These are phyloP conservation scores for Cryptoprocta ferox DNA, from an alignment of 2,797 vertebrate species.

Conservation along the genomic window DNA sequence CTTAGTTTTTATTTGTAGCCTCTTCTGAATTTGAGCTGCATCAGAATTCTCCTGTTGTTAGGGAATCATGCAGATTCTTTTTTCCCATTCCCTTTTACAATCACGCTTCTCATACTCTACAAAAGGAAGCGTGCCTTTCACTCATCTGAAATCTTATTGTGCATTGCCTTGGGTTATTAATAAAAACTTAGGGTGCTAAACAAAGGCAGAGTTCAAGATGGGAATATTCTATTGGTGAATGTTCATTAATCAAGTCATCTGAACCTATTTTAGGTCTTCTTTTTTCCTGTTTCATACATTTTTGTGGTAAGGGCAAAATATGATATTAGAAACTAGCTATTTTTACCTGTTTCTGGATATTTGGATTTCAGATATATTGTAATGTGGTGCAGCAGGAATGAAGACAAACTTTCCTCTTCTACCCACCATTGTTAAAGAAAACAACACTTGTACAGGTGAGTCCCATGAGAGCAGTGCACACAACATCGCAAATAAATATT, in stretches of 20 bases:
- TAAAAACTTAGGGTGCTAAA: neutral
- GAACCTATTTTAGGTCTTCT: neutral
- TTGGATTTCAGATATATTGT: neutral
- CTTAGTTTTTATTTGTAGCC: neutral
- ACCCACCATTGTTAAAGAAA: neutral
- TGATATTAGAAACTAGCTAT: neutral
- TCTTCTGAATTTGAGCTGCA: neutral
- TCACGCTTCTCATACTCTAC: neutral
- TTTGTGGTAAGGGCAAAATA: neutral
- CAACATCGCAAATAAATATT: neutral
- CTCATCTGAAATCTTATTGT: neutral
- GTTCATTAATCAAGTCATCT: neutral
- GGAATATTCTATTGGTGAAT: neutral
- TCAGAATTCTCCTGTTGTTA: neutral
- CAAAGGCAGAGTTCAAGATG: neutral
- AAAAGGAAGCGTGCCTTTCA: neutral
- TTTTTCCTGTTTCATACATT: neutral
- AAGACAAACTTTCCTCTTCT: neutral
- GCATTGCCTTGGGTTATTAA: neutral
- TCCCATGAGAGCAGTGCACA: neutral
- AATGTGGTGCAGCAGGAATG: neutral
- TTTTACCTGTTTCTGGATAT: neutral
- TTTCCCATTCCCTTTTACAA: neutral
- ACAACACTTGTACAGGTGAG: neutral
- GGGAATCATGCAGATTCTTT: neutral